Conservation (phyloP, 2,113 vertebrate genomes). For the Pitta sordida region DNA sequence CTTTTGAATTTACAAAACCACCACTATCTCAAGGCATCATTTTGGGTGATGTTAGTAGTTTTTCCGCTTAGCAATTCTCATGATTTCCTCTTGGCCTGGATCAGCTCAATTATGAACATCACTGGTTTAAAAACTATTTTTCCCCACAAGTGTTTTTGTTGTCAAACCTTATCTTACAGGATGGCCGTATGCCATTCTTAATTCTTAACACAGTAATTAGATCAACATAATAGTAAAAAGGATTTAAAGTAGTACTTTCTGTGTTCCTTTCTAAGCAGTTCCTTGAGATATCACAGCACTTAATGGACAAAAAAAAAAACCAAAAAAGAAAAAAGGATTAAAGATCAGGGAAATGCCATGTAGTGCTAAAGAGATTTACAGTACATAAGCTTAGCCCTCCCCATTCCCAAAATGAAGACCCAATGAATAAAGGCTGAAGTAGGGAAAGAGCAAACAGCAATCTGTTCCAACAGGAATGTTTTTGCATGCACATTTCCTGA, state of each 20-base stretch:
- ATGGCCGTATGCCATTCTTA: neutral
- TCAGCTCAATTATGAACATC: neutral
- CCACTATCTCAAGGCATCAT: neutral
- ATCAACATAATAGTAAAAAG: neutral
- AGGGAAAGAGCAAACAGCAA: constrained; percentile 24
- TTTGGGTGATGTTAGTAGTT: neutral
- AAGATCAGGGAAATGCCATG: neutral
- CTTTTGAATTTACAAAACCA: neutral
- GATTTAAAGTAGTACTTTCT: neutral
- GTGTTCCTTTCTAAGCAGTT: neutral
- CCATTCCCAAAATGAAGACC: constrained; percentile 25
- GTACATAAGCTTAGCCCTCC: neutral
- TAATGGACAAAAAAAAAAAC: neutral
- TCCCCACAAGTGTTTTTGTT: neutral
- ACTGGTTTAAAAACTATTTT: neutral
- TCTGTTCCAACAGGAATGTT: constrained; percentile 55
- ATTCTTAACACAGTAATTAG: neutral
- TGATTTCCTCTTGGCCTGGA: neutral
- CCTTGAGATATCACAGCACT: neutral
- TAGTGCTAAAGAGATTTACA: neutral
- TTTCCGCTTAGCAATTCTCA: neutral
- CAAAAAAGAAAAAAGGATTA: neutral
- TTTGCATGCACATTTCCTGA: constrained; percentile 41
- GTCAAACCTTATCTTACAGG: neutral
- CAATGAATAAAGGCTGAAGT: constrained; percentile 37